A percentile compares a stretch with the other conserved stretches of the same genome.
Evolutionary conservation across 2,888 invertebrate genomes (phyloP).

Genomic region (Acheta domesticus): DNA sequence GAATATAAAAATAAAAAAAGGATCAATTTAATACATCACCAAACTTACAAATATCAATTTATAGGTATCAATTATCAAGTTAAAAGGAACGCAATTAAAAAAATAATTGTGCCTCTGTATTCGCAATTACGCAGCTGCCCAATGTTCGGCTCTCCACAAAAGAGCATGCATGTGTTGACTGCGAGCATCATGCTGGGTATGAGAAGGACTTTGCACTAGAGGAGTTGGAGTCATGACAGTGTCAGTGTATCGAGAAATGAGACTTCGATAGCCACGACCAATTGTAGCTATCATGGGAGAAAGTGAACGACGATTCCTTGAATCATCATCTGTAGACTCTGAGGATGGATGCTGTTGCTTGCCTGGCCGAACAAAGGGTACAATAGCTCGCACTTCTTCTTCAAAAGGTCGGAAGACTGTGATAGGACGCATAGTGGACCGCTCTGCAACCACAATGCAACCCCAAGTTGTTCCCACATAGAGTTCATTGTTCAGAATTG

Average conservation of each 20-base stretch:
- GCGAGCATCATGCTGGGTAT: constrained; percentile 42
- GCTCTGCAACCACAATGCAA: constrained; percentile 85
- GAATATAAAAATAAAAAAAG: too few species aligned
- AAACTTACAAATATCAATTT: too few species aligned
- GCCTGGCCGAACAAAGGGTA: constrained; percentile 28
- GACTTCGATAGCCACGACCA: constrained; percentile 79
- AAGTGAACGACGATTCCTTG: constrained; percentile 46
- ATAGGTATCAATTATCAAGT: too few species aligned
- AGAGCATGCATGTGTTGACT: constrained; percentile 61
- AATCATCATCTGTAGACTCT: neutral
- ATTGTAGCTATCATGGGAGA: constrained; percentile 66
- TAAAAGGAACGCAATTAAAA: neutral
- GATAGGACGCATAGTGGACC: constrained; percentile 73
- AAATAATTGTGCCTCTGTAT: neutral
- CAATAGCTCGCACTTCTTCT: constrained; percentile 63
- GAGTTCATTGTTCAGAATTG: constrained; percentile 64
- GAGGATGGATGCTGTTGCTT: neutral
- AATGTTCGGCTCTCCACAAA: constrained; percentile 69
- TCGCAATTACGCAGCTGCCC: constrained; percentile 49
- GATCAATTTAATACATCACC: too few species aligned
- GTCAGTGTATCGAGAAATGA: constrained; percentile 50
- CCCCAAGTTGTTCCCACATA: constrained; percentile 96
- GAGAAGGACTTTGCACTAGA: constrained; percentile 36
- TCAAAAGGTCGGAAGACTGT: constrained; percentile 91
- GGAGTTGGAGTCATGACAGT: constrained; percentile 35